Percentiles rank a stretch among this genome's conserved stretches.
phyloP scores from a whole-genome alignment of 2,888 invertebrate genomes.

The Autographa pulchrina region DNA sequence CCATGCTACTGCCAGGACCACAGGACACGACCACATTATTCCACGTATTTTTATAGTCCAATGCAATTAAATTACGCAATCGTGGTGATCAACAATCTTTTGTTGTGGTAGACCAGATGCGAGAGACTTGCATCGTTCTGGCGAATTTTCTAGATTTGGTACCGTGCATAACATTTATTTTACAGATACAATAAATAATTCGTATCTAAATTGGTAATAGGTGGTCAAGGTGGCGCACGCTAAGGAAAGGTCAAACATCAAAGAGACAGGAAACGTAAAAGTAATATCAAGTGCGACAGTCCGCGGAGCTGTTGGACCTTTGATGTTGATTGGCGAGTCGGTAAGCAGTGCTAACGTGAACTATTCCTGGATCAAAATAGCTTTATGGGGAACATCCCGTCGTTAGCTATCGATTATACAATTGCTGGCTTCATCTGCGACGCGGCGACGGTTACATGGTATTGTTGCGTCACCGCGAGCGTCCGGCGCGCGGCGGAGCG shows the following conservation, averaged over 20 bases:
- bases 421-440: neutral
- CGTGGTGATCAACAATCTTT: neutral
- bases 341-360: neutral
- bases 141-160: neutral
- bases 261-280: slow-evolving; percentile 35
- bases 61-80: too few species aligned
- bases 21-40: neutral
- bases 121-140: neutral
- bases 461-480: too few species aligned
- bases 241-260: slow-evolving; percentile 11
- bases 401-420: slow-evolving; percentile 1
- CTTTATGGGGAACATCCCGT: neutral
- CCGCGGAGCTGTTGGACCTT: neutral
- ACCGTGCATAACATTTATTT: neutral
- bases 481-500: too few species aligned
- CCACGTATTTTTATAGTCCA: too few species aligned
- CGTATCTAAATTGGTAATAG: neutral
- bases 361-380: neutral
- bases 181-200: neutral
- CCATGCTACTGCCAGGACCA: neutral
- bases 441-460: neutral
- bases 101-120: neutral
- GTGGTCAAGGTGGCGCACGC: neutral
- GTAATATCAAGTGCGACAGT: slow-evolving; percentile 5
- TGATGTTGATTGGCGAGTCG: neutral